These are phyloP conservation scores for Bombus haemorrhoidalis DNA, from an alignment of 1,140 invertebrate species.

Conservation along the genomic window DNA sequence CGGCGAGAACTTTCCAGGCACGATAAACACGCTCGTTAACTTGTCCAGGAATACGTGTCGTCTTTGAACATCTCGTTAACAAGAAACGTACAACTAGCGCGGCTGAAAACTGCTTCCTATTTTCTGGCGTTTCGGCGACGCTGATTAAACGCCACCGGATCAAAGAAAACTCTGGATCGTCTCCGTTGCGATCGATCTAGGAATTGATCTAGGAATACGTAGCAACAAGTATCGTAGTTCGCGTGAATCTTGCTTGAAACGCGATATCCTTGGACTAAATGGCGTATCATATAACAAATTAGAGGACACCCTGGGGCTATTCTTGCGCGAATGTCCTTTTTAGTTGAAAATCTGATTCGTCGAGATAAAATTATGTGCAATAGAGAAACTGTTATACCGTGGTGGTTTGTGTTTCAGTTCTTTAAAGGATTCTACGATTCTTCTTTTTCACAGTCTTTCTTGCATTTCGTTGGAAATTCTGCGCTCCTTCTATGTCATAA, in stretches of 20 bases:
- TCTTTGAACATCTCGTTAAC: conserved; percentile 33
- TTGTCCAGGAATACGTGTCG: conserved; percentile 6
- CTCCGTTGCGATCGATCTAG: neutral
- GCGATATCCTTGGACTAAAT: neutral
- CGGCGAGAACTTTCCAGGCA: conserved; percentile 15
- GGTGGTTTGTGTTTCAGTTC: neutral
- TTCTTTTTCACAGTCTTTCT: neutral
- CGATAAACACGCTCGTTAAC: conserved; percentile 40
- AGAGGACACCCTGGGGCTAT: neutral
- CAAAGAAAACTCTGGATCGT: neutral
- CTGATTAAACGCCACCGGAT: neutral
- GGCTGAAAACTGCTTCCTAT: neutral
- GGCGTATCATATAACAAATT: neutral
- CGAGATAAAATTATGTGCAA: neutral
- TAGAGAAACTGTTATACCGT: neutral
- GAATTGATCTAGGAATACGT: neutral
- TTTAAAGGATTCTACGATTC: neutral
- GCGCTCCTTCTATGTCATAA: neutral
- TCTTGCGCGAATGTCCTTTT: neutral
- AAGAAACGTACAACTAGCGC: conserved; percentile 16
- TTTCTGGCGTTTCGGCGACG: neutral
- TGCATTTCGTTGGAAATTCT: neutral
- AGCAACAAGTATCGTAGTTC: too few relatives aligned
- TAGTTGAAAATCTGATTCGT: neutral
- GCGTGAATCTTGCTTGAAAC: too few relatives aligned